These are phyloP conservation scores for Anabas testudineus DNA, from an alignment of 2,797 vertebrate species.

Conservation along the genomic window DNA sequence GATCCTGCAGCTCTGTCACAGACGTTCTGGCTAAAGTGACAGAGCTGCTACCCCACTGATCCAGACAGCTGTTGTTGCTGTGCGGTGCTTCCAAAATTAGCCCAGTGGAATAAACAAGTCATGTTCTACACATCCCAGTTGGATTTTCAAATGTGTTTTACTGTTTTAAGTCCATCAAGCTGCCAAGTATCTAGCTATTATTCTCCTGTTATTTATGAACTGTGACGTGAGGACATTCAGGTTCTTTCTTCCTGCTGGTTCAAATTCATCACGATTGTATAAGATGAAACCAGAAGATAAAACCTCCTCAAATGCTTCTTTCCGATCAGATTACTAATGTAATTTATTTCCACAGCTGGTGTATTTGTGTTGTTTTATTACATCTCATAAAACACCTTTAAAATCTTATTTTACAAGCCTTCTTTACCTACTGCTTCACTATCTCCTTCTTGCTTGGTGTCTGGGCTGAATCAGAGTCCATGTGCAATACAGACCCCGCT, in stretches of 20 bases:
- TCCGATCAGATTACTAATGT: constrained; percentile 20
- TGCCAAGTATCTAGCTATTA: neutral
- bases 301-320: constrained; percentile 11
- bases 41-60: constrained; percentile 1
- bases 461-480: constrained; percentile 3
- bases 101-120: constrained; percentile 18
- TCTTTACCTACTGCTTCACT: neutral
- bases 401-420: constrained; percentile 18
- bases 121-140: constrained; percentile 2
- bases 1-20: constrained; percentile 7
- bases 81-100: constrained; percentile 20
- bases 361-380: constrained; percentile 25
- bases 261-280: neutral
- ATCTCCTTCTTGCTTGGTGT: neutral
- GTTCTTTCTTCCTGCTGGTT: neutral
- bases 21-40: neutral
- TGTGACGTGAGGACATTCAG: constrained; percentile 21
- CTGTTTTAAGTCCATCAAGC: neutral
- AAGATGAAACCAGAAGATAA: constrained; percentile 9
- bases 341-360: constrained; percentile 29
- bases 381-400: constrained; percentile 2
- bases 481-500: constrained; percentile 13
- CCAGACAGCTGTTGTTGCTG: constrained; percentile 11
- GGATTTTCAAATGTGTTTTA: constrained; percentile 16
- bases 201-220: constrained; percentile 18